Evolutionary conservation across 2,113 vertebrate species (phyloP).

Genomic region (Sisor rabdophorus): DNA sequence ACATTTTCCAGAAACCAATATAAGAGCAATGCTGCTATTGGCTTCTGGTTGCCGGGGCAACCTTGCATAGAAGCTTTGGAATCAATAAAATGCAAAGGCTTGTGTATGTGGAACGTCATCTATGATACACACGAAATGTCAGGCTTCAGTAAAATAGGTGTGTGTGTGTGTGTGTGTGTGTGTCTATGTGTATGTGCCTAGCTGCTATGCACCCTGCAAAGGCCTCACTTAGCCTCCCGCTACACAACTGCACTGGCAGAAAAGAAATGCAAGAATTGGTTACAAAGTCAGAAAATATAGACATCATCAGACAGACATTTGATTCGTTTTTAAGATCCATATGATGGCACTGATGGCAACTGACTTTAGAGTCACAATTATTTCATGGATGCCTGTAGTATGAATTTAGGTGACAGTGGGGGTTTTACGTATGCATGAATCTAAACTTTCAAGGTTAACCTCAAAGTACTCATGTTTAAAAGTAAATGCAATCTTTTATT

Average conservation of each 20-base stretch:
- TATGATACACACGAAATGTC: conserved; percentile 54
- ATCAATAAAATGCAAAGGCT: conserved; percentile 43
- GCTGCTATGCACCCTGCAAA: conserved; percentile 1
- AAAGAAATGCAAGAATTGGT: not conserved
- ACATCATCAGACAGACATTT: conserved; percentile 3
- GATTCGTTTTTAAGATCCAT: not conserved
- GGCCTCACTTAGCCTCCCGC: conserved; percentile 36
- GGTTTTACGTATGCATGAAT: not conserved
- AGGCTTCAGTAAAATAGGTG: conserved; percentile 31
- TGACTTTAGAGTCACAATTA: not conserved
- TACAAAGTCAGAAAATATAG: conserved; percentile 7
- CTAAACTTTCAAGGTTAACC: not conserved
- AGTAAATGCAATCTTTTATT: conserved; percentile 22
- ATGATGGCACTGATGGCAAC: not conserved
- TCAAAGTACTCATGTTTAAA: not conserved
- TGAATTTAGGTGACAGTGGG: too few species aligned
- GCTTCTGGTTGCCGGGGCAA: conserved; percentile 49
- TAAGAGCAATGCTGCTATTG: conserved; percentile 13
- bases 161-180: not conserved
- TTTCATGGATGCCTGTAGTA: too few species aligned
- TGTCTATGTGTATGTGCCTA: not conserved
- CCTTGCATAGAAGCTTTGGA: conserved; percentile 26
- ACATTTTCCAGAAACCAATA: conserved; percentile 28
- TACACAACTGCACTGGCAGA: conserved; percentile 10
- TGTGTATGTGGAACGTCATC: conserved; percentile 55